These are phyloP conservation scores for Notarius quadriscutis DNA, from an alignment of 2,113 vertebrate genomes.

Conservation along the genomic window DNA sequence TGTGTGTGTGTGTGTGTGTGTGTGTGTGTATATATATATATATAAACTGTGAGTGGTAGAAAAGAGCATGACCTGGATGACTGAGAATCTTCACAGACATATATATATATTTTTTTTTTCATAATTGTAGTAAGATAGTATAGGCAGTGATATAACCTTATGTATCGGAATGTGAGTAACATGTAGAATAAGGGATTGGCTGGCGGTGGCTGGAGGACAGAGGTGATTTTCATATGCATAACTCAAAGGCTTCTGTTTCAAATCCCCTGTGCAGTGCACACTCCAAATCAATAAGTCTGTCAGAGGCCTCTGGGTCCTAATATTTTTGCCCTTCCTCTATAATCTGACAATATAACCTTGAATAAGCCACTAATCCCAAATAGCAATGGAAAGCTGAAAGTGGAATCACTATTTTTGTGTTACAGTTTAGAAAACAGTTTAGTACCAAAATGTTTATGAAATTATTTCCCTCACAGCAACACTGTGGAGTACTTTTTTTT, in stretches of 20 bases:
- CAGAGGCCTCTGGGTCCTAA: constrained; percentile 11
- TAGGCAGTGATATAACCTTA: neutral
- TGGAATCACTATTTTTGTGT: neutral
- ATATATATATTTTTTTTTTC: no score
- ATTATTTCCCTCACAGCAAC: neutral
- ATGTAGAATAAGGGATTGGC: constrained; percentile 1
- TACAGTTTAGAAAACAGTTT: neutral
- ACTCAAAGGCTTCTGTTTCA: constrained; percentile 24
- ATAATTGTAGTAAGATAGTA: neutral
- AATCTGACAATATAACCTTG: constrained; percentile 32
- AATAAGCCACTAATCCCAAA: constrained; percentile 40
- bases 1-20: no score
- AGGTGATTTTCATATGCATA: constrained; percentile 2
- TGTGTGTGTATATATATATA: no score
- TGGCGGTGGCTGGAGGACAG: constrained; percentile 1
- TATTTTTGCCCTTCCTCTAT: constrained; percentile 24
- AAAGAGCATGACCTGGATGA: no score
- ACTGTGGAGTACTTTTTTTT: neutral
- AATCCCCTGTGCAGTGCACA: constrained; percentile 23
- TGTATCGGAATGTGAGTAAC: neutral
- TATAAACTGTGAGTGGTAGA: no score
- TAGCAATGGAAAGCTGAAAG: constrained; percentile 16
- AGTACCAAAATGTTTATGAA: neutral
- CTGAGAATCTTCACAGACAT: no score
- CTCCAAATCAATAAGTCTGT: constrained; percentile 23